These are phyloP conservation scores for Tetragnatha montana DNA, from an alignment of 2,888 invertebrate genomes.

Conservation along the genomic window DNA sequence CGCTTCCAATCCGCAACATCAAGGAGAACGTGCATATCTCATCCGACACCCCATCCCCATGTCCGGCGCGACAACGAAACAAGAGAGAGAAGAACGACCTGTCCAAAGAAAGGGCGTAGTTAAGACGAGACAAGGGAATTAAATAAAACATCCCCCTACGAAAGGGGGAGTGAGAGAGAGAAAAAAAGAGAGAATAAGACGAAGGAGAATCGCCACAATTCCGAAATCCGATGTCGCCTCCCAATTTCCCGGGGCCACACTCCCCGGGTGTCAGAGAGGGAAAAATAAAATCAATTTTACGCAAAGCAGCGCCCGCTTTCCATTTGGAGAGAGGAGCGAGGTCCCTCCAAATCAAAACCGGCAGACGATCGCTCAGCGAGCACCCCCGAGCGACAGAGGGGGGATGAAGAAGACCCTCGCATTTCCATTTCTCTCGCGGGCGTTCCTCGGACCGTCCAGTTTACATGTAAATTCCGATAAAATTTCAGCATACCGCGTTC, in stretches of 20 bases:
- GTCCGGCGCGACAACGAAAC: neutral
- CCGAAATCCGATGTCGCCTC: conserved; percentile 60
- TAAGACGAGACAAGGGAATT: conserved; percentile 37
- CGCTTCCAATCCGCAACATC: no score
- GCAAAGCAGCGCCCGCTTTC: conserved; percentile 67
- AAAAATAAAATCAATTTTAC: conserved; percentile 71
- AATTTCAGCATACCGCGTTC: conserved; percentile 61
- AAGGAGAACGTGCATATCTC: no score
- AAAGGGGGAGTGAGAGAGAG: neutral
- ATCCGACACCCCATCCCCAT: no score
- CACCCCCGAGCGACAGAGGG: conserved; percentile 58
- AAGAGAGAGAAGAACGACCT: neutral
- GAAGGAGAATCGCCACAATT: conserved; percentile 36
- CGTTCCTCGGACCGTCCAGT: conserved; percentile 58
- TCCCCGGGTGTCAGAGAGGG: conserved; percentile 25
- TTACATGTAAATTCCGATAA: conserved; percentile 70
- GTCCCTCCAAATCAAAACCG: neutral
- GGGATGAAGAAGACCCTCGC: conserved; percentile 44
- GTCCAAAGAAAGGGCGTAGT: neutral
- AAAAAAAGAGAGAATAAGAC: neutral
- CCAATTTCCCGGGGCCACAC: conserved; percentile 63
- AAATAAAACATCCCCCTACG: conserved; percentile 46
- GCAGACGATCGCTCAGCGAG: conserved; percentile 39
- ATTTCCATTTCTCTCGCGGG: conserved; percentile 1
- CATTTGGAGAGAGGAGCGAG: conserved; percentile 30